Conservation (phyloP, 2,113 vertebrate genomes). For the Onychorhynchus coronatus region DNA sequence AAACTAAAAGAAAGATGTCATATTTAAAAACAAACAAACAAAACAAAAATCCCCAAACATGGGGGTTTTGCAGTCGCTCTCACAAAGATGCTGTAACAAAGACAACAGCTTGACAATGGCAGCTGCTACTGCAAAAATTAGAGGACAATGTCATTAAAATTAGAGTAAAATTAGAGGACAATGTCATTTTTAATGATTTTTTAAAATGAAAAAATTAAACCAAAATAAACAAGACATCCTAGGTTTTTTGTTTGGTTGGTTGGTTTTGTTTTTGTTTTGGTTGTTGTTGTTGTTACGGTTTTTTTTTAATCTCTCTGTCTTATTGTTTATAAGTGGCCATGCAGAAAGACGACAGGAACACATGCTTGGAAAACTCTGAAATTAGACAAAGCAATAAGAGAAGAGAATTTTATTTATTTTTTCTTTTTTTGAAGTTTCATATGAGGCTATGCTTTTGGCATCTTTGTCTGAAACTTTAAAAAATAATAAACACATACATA, state of each 20-base stretch:
- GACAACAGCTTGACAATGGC: conserved; percentile 38
- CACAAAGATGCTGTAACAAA: conserved; percentile 3
- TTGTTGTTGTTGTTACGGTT: no score
- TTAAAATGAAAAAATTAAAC: conserved; percentile 26
- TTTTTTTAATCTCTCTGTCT: neutral
- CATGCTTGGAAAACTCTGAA: neutral
- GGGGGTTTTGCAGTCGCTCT: neutral
- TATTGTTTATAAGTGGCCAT: neutral
- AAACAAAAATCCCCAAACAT: neutral
- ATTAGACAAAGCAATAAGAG: neutral
- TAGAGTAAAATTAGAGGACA: conserved; percentile 39
- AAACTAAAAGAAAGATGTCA: neutral
- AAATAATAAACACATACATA: neutral
- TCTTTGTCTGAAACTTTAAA: neutral
- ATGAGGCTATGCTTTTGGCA: rapidly evolving
- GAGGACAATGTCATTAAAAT: no score
- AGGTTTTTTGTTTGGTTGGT: neutral
- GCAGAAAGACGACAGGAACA: neutral
- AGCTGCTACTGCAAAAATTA: conserved; percentile 51
- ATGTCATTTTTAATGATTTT: conserved; percentile 60
- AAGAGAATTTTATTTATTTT: neutral
- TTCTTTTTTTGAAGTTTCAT: neutral
- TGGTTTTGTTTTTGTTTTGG: neutral
- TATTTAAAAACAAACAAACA: neutral
- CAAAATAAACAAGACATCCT: neutral